These are phyloP conservation scores for Papilio polytes DNA, from an alignment of 1,140 invertebrate species.

Conservation along the genomic window DNA sequence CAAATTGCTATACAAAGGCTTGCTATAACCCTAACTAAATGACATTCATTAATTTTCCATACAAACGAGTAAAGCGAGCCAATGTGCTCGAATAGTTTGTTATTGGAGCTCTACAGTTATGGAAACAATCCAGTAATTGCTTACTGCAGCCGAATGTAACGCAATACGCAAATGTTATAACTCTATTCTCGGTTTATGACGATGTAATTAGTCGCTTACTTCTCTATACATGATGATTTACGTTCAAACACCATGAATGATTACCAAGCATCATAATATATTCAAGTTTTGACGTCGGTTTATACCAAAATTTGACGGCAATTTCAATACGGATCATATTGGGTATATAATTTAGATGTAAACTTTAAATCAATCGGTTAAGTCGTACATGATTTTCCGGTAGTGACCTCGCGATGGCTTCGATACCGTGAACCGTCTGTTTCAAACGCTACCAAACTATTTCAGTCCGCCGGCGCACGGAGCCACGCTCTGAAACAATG, in stretches of 20 bases:
- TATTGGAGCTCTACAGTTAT: constrained; percentile 60
- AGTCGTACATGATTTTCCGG: constrained; percentile 59
- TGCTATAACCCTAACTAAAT: constrained; percentile 39
- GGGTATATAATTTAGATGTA: constrained; percentile 17
- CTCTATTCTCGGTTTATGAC: constrained; percentile 58
- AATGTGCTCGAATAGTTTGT: constrained; percentile 55
- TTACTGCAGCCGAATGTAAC: constrained; percentile 60
- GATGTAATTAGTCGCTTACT: constrained; percentile 54
- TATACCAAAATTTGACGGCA: background rate
- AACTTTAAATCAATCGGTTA: constrained; percentile 42
- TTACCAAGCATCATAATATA: constrained; percentile 17
- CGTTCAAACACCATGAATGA: constrained; percentile 46
- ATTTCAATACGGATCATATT: constrained; percentile 32
- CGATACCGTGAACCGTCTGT: constrained; percentile 76
- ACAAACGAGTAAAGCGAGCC: constrained; percentile 53
- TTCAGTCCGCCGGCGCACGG: constrained; percentile 75
- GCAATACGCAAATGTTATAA: constrained; percentile 53
- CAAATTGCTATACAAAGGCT: background rate
- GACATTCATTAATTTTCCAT: constrained; percentile 48
- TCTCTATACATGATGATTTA: constrained; percentile 42
- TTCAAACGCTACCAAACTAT: constrained; percentile 80
- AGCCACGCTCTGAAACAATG: constrained; percentile 78
- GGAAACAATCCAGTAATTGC: constrained; percentile 68
- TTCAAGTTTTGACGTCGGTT: constrained; percentile 11
- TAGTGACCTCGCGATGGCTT: constrained; percentile 79